Evolutionary conservation across 2,888 invertebrate species (phyloP).

Genomic region (Boloria euphrosyne): DNA sequence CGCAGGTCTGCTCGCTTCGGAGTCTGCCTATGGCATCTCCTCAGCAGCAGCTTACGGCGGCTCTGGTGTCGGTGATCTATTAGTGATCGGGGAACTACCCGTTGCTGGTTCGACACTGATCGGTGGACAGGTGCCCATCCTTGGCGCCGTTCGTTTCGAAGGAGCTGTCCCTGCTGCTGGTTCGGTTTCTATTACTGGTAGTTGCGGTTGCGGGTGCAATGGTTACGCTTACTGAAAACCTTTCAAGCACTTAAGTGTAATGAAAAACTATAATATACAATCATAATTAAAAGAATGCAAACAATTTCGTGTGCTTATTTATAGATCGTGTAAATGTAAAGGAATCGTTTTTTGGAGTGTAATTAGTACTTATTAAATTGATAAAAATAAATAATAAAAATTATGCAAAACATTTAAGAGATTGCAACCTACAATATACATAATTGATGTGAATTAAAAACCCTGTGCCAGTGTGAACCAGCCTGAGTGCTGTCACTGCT

Average conservation of each 20-base stretch:
- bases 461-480: no score
- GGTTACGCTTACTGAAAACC: not conserved
- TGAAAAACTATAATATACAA: not conserved
- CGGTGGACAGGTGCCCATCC: conserved; percentile 45
- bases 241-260: not conserved
- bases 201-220: conserved; percentile 43
- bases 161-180: conserved; percentile 44
- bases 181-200: conserved; percentile 44
- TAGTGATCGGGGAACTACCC: conserved; percentile 50
- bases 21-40: conserved; percentile 1
- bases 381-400: no score
- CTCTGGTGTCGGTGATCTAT: conserved; percentile 48
- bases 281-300: no score
- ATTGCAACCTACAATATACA: no score
- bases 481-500: no score
- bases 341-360: no score
- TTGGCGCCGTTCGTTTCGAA: conserved; percentile 46
- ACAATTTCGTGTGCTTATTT: no score
- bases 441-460: no score
- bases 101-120: conserved; percentile 50
- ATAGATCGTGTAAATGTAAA: no score
- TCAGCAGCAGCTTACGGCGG: conserved; percentile 43
- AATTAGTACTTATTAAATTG: no score
- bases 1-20: conserved; percentile 17
- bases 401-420: no score